Conservation (phyloP, 2,113 vertebrate genomes). For the Gyps fulvus region DNA sequence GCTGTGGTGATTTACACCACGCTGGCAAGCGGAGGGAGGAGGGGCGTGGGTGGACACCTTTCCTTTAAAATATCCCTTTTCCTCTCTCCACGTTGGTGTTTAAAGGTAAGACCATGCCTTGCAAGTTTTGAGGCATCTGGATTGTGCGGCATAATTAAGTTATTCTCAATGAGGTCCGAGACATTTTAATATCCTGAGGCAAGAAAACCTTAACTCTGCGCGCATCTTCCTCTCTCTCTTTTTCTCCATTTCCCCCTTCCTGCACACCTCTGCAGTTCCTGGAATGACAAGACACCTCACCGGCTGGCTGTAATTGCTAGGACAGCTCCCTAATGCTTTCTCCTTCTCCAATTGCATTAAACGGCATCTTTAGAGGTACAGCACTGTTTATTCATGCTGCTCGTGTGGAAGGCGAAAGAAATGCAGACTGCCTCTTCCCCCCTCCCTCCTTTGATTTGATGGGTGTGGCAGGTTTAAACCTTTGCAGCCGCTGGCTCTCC, state of each 20-base stretch:
- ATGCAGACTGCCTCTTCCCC: constrained; percentile 68
- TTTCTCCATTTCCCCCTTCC: constrained; percentile 8
- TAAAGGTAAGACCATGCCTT: constrained; percentile 20
- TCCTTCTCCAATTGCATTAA: constrained; percentile 53
- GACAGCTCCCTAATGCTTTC: constrained; percentile 52
- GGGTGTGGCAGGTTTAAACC: constrained; percentile 80
- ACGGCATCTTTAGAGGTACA: constrained; percentile 59
- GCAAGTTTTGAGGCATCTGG: constrained; percentile 60
- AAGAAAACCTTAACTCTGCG: constrained; percentile 1
- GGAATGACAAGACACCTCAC: constrained; percentile 20
- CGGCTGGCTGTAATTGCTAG: constrained; percentile 38
- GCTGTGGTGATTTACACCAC: not conserved
- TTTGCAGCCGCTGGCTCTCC: constrained; percentile 60
- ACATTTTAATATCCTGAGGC: constrained; percentile 53
- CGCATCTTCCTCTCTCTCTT: constrained; percentile 15
- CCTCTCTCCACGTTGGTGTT: not conserved
- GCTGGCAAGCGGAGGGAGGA: not conserved
- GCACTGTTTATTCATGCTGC: constrained; percentile 65
- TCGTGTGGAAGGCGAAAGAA: constrained; percentile 76
- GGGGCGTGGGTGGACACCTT: not conserved
- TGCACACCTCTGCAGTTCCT: constrained; percentile 43
- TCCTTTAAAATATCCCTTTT: constrained; percentile 34
- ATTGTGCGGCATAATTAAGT: constrained; percentile 33
- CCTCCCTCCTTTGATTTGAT: constrained; percentile 68
- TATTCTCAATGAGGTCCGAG: constrained; percentile 54